These are phyloP conservation scores for Gadus chalcogrammus DNA, from an alignment of 2,113 vertebrate genomes.

Conservation along the genomic window DNA sequence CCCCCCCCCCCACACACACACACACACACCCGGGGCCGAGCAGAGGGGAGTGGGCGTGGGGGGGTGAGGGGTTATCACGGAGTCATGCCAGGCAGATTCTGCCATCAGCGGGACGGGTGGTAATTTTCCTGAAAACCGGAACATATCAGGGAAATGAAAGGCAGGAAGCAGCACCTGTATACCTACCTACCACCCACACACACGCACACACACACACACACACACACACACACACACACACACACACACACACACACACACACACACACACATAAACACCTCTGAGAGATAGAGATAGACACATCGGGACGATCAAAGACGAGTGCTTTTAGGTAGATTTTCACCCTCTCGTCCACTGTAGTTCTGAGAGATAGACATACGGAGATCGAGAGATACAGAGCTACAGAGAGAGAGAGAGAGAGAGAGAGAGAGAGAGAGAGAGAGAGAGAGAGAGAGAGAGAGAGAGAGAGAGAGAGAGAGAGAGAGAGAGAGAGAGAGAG, in stretches of 20 bases:
- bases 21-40: no score
- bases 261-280: no score
- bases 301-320: conserved; percentile 38
- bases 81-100: conserved; percentile 32
- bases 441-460: background rate
- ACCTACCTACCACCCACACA: conserved; percentile 13
- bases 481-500: conserved; percentile 8
- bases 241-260: background rate
- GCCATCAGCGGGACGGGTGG: conserved; percentile 12
- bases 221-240: conserved; percentile 17
- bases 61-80: background rate
- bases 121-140: conserved; percentile 49
- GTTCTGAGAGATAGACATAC: conserved; percentile 22
- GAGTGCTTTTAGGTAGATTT: conserved; percentile 43
- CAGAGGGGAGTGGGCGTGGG: background rate
- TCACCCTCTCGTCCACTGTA: background rate
- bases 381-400: background rate
- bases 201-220: no score
- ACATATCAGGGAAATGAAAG: conserved; percentile 51
- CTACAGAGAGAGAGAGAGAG: no score
- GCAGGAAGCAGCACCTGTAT: conserved; percentile 43
- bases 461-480: conserved; percentile 1
- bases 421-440: no score
- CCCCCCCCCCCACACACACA: no score
- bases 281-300: conserved; percentile 20